Percentiles rank a stretch among this genome's conserved stretches.
phyloP scores from a whole-genome alignment of 64 coral and sea anemone genomes.

The Astreopora myriophthalma region DNA sequence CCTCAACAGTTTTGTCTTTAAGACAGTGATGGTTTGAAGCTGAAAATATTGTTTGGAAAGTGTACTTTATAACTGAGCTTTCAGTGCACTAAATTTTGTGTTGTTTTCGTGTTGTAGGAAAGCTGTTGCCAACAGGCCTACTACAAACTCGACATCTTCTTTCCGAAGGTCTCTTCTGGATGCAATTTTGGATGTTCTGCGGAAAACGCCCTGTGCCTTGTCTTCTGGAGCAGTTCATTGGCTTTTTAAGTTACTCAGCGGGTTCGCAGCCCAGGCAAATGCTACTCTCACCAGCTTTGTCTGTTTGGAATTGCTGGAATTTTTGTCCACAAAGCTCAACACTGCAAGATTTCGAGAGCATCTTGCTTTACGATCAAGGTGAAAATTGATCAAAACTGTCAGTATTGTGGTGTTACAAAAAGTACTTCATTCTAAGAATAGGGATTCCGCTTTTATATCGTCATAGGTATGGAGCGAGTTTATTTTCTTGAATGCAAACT shows the following conservation, averaged over 20 bases:
- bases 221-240: constrained; percentile 84
- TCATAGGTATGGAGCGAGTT: no score
- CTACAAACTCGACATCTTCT: constrained; percentile 32
- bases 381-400: background rate
- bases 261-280: constrained; percentile 71
- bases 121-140: constrained; percentile 37
- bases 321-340: constrained; percentile 63
- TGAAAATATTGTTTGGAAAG: no score
- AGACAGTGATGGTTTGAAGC: background rate
- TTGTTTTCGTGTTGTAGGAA: constrained; percentile 31
- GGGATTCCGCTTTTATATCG: no score
- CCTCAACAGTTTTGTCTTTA: no score
- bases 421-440: no score
- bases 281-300: constrained; percentile 36
- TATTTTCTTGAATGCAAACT: no score
- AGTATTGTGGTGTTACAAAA: no score
- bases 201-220: constrained; percentile 38
- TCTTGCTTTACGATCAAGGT: constrained; percentile 46
- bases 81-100: background rate
- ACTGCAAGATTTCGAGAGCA: constrained; percentile 29
- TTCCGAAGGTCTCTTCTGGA: constrained; percentile 66
- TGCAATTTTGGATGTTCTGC: constrained; percentile 79
- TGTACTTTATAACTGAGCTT: no score
- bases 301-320: constrained; percentile 74
- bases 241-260: constrained; percentile 75